Conservation (phyloP, 2,888 invertebrate genomes). For the Magallana nippona region DNA sequence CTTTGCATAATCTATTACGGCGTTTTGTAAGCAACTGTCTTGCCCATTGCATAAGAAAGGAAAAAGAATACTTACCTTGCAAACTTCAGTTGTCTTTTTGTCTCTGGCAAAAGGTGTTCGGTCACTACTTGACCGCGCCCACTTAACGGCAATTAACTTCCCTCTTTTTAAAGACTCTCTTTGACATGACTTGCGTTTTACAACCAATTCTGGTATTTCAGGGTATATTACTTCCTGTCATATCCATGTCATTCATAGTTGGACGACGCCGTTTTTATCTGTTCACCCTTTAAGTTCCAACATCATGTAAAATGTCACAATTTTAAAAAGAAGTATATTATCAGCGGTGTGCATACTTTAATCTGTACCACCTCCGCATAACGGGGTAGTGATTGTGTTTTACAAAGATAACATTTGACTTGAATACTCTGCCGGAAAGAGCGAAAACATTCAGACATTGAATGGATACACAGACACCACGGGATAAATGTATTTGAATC, state of each 20-base stretch:
- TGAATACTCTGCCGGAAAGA: background rate
- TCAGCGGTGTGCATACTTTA: too few species aligned
- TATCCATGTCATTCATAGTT: background rate
- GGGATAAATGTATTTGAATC: too few species aligned
- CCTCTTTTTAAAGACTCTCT: background rate
- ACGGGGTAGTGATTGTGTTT: background rate
- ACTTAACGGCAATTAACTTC: background rate
- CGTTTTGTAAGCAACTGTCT: background rate
- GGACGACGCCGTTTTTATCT: too few species aligned
- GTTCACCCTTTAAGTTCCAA: too few species aligned
- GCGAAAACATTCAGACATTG: background rate
- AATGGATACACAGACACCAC: background rate
- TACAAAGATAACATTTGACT: background rate
- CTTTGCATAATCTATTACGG: background rate
- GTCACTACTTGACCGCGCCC: background rate
- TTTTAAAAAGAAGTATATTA: too few species aligned
- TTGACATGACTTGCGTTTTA: too few species aligned
- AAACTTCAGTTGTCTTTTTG: background rate
- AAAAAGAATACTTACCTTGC: background rate
- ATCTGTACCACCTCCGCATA: background rate
- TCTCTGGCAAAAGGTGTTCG: background rate
- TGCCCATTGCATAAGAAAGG: too few species aligned
- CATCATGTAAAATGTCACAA: too few species aligned
- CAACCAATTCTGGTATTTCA: background rate
- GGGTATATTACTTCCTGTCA: slow-evolving; percentile 17